phyloP scores from a whole-genome alignment of 2,888 invertebrate genomes.

The Tyria jacobaeae region DNA sequence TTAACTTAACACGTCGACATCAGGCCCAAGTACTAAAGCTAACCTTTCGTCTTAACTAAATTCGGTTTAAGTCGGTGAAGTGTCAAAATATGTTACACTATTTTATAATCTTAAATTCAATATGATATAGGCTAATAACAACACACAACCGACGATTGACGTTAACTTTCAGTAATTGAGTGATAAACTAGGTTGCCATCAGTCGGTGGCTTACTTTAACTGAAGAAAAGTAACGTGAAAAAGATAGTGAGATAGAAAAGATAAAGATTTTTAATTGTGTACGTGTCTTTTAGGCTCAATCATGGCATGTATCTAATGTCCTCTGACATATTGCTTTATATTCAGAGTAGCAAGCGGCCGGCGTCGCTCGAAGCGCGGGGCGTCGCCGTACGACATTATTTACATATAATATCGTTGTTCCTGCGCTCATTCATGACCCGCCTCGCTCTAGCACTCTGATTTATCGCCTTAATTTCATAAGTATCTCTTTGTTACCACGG shows the following conservation, averaged over 20 bases:
- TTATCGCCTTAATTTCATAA: constrained; percentile 86
- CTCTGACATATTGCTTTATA: constrained; percentile 78
- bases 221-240: neutral
- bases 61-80: too few species aligned
- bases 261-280: constrained; percentile 41
- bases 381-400: constrained; percentile 72
- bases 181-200: neutral
- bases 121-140: neutral
- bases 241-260: constrained; percentile 3
- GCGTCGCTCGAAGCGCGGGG: constrained; percentile 46
- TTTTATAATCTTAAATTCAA: neutral
- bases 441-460: constrained; percentile 73
- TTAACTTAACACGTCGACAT: neutral
- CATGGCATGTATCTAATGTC: constrained; percentile 66
- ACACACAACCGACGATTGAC: neutral
- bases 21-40: too few species aligned
- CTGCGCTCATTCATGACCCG: constrained; percentile 77
- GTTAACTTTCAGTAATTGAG: neutral
- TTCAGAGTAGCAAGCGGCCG: constrained; percentile 67
- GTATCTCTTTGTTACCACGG: constrained; percentile 83
- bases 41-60: too few species aligned
- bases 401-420: constrained; percentile 84
- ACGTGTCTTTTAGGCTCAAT: constrained; percentile 56
- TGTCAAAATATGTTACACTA: too few species aligned
- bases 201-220: neutral